phyloP scores from a whole-genome alignment of 2,888 invertebrate genomes.

The Pristionchus arcanus region DNA sequence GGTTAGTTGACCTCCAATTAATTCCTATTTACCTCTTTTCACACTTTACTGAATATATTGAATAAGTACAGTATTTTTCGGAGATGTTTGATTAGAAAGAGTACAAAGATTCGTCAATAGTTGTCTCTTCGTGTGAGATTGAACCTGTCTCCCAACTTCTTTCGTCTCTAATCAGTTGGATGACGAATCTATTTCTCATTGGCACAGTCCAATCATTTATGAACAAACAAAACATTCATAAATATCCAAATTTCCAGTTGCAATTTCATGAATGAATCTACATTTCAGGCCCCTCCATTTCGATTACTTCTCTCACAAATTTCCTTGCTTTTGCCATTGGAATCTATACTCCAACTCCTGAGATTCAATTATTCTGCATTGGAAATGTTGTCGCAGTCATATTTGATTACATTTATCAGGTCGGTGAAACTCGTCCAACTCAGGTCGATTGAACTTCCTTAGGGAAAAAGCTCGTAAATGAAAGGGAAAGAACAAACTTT shows the following conservation, averaged over 20 bases:
- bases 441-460: neutral
- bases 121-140: neutral
- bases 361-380: constrained; percentile 93
- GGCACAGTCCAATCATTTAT: neutral
- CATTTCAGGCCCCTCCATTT: constrained; percentile 87
- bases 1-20: constrained; percentile 8
- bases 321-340: constrained; percentile 84
- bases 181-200: neutral
- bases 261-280: too few relatives aligned
- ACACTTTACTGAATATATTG: neutral
- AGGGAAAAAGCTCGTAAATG: neutral
- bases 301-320: constrained; percentile 93
- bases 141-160: neutral
- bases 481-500: constrained; percentile 31
- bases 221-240: neutral
- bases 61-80: neutral
- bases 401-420: constrained; percentile 92
- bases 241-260: too few relatives aligned
- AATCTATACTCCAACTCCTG: constrained; percentile 92
- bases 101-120: neutral
- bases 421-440: neutral
- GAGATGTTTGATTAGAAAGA: neutral
- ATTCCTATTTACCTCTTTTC: neutral
- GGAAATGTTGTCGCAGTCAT: constrained; percentile 94
- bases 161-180: constrained; percentile 17